Evolutionary conservation across 2,888 invertebrate genomes (phyloP).

Genomic region (Chrysotoxum bicinctum): DNA sequence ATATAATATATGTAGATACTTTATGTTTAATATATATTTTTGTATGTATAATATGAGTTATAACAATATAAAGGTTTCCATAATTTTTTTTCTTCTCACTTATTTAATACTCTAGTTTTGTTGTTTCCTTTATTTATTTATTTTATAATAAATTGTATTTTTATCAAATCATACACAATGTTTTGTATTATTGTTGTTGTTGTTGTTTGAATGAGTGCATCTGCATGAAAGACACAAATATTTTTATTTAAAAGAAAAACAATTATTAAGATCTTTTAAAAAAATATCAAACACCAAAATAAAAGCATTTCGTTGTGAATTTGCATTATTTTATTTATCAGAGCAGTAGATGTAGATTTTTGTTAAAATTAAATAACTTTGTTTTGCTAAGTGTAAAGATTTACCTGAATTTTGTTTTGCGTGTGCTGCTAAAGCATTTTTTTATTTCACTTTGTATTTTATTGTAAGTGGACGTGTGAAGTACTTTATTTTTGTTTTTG

Average conservation of each 20-base stretch:
- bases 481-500: conserved; percentile 22
- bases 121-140: conserved; percentile 6
- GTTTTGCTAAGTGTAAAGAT: conserved; percentile 49
- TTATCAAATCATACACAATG: conserved; percentile 38
- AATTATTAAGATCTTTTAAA: conserved; percentile 2
- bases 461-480: conserved; percentile 62
- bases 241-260: conserved; percentile 1
- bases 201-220: conserved; percentile 49
- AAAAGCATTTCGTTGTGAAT: conserved; percentile 68
- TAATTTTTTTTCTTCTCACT: conserved; percentile 35
- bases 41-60: conserved; percentile 68
- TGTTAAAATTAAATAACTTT: conserved; percentile 10
- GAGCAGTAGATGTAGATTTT: conserved; percentile 43
- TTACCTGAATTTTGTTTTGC: conserved; percentile 65
- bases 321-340: conserved; percentile 25
- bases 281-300: conserved; percentile 40
- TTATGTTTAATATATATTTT: conserved; percentile 39
- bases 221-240: conserved; percentile 43
- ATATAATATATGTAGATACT: conserved; percentile 51
- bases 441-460: conserved; percentile 16
- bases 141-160: conserved; percentile 39
- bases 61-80: conserved; percentile 67
- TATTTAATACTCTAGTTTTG: conserved; percentile 51
- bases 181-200: conserved; percentile 4
- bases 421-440: conserved; percentile 38